Evolutionary conservation across 2,888 invertebrate genomes (phyloP), one percentile per base, ranked within the genome.

Genomic region (Lydus trimaculatus): DNA sequence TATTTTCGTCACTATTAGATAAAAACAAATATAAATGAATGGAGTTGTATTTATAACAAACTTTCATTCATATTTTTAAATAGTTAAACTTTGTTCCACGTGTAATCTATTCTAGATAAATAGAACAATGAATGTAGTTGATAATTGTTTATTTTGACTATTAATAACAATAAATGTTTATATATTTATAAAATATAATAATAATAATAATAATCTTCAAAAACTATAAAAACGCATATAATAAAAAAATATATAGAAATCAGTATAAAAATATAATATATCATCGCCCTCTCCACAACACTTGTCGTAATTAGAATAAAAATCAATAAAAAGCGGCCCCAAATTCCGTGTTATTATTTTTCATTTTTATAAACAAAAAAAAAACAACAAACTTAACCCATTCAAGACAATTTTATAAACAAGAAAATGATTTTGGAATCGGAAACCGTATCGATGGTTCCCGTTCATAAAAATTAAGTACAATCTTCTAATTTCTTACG

Each of bases 401-500:
- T 39, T n/a, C n/a, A 25, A 48, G 23, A 63, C 13, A 52, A 52
- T 8, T 63, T 20, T 43, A 23, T 25, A n/a, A 28, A 39, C 15
- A 33, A 33, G 11, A 28, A 28, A 59, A 66, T 61, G 61, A 61
- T 17, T 2, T 43, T 43, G 8, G 0, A 43, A 60, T 33, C 63
- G 48, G 43, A 65, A 64, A 62, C 67, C 43, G 63, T 28, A 25
- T 4, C 4, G 28, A 3, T 28, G 28, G 59, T 52, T 58, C 56
- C 28, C 31, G 28, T 56, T 59, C 33, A n/a, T 33, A 64, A 70
- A 61, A 65, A 75, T 74, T 79, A 81, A 65, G 80, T 81, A 72
- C 80, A 83, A 73, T 83, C 81, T 63, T 84, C 83, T 72, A 85
- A 76, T 69, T 85, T 85, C 72, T 81, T 80, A 43, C 84, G 83